These are phyloP conservation scores for Gadopsis bispinosus DNA, from an alignment of 2,797 vertebrate species.

Conservation along the genomic window DNA sequence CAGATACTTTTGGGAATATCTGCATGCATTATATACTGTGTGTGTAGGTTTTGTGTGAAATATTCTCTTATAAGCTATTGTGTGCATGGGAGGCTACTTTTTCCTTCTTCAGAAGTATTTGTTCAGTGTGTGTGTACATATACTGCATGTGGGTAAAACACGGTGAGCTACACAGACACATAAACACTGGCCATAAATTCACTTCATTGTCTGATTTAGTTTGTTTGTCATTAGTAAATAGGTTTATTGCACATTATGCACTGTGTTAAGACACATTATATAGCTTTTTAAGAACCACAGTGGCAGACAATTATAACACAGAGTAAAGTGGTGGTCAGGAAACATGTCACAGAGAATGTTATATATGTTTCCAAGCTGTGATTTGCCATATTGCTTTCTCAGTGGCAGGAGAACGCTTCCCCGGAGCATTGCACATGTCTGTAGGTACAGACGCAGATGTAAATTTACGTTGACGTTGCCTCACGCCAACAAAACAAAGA, in stretches of 20 bases:
- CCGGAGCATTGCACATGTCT: constrained; percentile 48
- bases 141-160: not conserved
- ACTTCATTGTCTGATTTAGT: constrained; percentile 41
- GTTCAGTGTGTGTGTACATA: not conserved
- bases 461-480: constrained; percentile 32
- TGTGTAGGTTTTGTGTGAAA: not conserved
- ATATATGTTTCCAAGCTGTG: constrained; percentile 18
- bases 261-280: constrained; percentile 38
- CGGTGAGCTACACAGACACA: not conserved
- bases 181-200: constrained; percentile 18
- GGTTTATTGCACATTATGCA: constrained; percentile 57
- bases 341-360: constrained; percentile 27
- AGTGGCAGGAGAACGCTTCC: constrained; percentile 38
- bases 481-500: constrained; percentile 29
- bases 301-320: constrained; percentile 19
- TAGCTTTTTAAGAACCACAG: constrained; percentile 31
- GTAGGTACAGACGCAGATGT: constrained; percentile 33
- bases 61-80: too few species aligned
- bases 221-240: constrained; percentile 40
- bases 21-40: not conserved
- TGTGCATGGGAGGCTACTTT: too few species aligned
- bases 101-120: too few species aligned
- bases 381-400: constrained; percentile 37
- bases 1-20: not conserved
- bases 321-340: constrained; percentile 45